Evolutionary conservation across 2,797 vertebrate species (phyloP), one percentile per base, ranked within the genome.

Genomic region (Thripadectes ignobilis): DNA sequence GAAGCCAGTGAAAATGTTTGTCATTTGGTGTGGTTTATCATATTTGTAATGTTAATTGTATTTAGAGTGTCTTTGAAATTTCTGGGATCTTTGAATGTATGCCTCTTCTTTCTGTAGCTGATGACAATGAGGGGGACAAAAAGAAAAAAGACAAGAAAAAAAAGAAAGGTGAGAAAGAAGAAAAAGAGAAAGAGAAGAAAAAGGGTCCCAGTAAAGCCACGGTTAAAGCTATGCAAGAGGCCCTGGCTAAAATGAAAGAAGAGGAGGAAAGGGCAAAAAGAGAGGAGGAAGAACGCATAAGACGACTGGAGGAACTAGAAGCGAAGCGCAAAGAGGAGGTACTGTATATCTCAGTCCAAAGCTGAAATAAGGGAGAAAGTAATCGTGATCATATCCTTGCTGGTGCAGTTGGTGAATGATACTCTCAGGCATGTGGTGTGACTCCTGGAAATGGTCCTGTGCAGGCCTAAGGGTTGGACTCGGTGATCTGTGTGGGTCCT

Each of bases 141-240:
- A 99, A 99, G 98, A 99, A 99, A 97, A 99, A 99, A 82, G 98
- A 99, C 71, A 99, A 99, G 97, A 99, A 99, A 97, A 99, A 99
- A 96, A 99, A 99, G 98, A 99, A 99, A 96, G 98, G 98, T 48
- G 98, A 98, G 88, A 98, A 98, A 88, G 97, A 98, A 92, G 98
- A 99, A 95, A 98, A 98, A 89, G 98, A 99, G 92, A 98, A 99
- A 92, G 98, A 99, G 96, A 99, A 99, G 97, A 99, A 99, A 91
- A 99, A 99, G 88, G 99, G 99, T n/a, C 99, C 99, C 57, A 99
- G 99, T 93, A 99, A 99, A 96, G 99, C 99, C 45, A 98, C 99
- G 0, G 99, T 99, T 61, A 99, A 99, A 98, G 99, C 99, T 96
- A 99, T 99, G 99, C 99, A 99, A 93, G 99, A 99, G 97, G 99